These are phyloP conservation scores for Notarius lentiginosus DNA, from an alignment of 2,113 vertebrate genomes.

Conservation along the genomic window DNA sequence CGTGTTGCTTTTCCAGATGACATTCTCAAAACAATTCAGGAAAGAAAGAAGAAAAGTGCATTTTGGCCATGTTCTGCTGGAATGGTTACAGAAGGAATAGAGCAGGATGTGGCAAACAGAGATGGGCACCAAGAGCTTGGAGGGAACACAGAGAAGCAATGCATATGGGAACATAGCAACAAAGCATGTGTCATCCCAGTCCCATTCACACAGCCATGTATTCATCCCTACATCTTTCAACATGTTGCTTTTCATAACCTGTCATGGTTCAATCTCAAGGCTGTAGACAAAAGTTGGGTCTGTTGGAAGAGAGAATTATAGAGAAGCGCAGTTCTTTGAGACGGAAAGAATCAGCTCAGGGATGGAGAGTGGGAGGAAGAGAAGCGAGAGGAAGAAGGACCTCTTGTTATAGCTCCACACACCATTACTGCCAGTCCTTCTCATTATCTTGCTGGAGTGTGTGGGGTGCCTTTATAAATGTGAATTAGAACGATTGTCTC, in stretches of 20 bases:
- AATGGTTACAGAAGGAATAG: slow-evolving; percentile 23
- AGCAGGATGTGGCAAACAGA: slow-evolving; percentile 12
- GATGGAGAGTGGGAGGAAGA: slow-evolving; percentile 43
- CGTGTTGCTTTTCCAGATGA: slow-evolving; percentile 29
- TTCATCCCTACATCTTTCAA: slow-evolving; percentile 40
- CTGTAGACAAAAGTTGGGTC: slow-evolving; percentile 11
- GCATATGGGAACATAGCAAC: slow-evolving; percentile 25
- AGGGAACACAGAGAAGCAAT: slow-evolving; percentile 11
- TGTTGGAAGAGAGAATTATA: slow-evolving; percentile 33
- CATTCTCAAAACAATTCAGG: slow-evolving; percentile 1
- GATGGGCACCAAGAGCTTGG: slow-evolving; percentile 6
- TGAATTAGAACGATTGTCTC: slow-evolving; percentile 46
- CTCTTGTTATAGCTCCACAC: slow-evolving; percentile 33
- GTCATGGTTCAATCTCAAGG: slow-evolving; percentile 48
- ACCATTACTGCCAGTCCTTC: slow-evolving; percentile 45
- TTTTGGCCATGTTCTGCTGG: not conserved
- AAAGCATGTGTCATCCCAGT: slow-evolving; percentile 36
- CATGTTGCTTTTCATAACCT: slow-evolving; percentile 47
- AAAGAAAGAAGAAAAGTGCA: not conserved
- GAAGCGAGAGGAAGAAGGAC: slow-evolving; percentile 35
- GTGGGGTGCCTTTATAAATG: slow-evolving; percentile 52
- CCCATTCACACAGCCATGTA: slow-evolving; percentile 42
- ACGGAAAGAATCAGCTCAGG: slow-evolving; percentile 46
- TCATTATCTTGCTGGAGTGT: slow-evolving; percentile 45
- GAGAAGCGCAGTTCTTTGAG: slow-evolving; percentile 26